Base-by-base conservation (phyloP, 2,113 vertebrate genomes). In the Lethenteron camtschaticum region DNA sequence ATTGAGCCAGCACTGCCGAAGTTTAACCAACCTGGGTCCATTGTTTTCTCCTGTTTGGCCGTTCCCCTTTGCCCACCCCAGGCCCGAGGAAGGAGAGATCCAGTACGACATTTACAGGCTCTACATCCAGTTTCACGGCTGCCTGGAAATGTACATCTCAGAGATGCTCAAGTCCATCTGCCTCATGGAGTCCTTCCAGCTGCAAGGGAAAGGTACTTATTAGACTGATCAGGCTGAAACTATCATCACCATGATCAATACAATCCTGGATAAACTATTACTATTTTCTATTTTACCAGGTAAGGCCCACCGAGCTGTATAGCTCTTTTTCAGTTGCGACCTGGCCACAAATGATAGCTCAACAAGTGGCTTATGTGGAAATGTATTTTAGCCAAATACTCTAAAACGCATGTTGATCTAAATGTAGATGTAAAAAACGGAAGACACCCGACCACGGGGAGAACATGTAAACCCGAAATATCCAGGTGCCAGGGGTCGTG, bases 161-260 rank as follows among this genome's bases (percentile, higher is more conserved):
- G 92, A 97, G 82, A 97, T 97, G 89, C 84, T 97, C 8, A 97
- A 97, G 77, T 95, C 92, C 70, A 84, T 90, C 69, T 97, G 89
- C 78, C 81, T 97, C 74, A 83, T 97, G 72, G 88, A 89, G 75
- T 95, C 92, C 41, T 83, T 95, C 79, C 91, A 97, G 79, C 86
- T 92, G 78, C 91, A 95, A 80, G 84, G 86, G 77, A 95, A 91
- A 94, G 90, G 92, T 97, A 85, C n/a, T 68, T n/a, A 68, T 68
- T 68, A 9, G 63, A 68, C n/a, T 68, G n/a, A 16, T 9, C 20
- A 55, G 55, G 11, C 18, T 59, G 12, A 8, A 8, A 8, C 41
- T 16, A 57, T 41, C 70, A 16, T 24, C 13, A 55, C 24, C 12
- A 55, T 58, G n/a, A 24, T 59, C 12, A 55, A 70, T 11, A 16